Evolutionary conservation across 2,888 invertebrate species (phyloP).

Genomic region (Harpalus rubripes): DNA sequence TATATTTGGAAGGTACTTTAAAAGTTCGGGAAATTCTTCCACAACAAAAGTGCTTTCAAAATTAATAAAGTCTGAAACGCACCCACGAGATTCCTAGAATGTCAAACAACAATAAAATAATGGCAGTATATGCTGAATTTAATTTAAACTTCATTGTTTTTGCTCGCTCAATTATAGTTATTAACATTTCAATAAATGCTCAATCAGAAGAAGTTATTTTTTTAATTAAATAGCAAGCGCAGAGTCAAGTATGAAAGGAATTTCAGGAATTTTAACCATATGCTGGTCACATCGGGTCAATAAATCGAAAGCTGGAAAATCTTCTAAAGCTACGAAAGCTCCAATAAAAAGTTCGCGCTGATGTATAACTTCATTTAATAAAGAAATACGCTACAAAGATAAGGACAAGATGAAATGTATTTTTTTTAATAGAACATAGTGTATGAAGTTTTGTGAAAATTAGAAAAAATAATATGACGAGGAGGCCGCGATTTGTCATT

Average conservation of each 20-base stretch:
- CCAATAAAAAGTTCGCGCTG: not conserved
- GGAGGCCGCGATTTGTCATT: not conserved
- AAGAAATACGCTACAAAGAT: not conserved
- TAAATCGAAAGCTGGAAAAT: constrained; percentile 25
- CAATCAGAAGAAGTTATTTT: constrained; percentile 16
- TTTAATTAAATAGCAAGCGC: constrained; percentile 44
- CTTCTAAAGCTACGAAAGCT: not conserved
- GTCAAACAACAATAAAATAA: constrained; percentile 2
- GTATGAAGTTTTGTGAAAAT: constrained; percentile 1
- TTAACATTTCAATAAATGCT: constrained; percentile 11
- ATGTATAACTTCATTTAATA: not conserved
- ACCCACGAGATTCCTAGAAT: not conserved
- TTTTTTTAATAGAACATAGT: not conserved
- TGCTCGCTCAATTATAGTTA: not conserved
- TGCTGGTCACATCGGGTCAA: constrained; percentile 22
- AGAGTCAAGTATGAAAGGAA: constrained; percentile 19
- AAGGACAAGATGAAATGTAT: constrained; percentile 14
- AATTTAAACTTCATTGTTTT: constrained; percentile 14
- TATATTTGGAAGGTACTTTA: not conserved
- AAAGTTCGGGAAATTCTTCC: not conserved
- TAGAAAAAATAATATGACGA: not conserved
- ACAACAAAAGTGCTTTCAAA: not conserved
- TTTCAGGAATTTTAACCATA: constrained; percentile 21
- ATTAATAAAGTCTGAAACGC: not conserved
- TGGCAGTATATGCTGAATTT: not conserved